Evolutionary conservation across 2,113 vertebrate species (phyloP), one percentile per base, ranked within the genome.

Genomic region (Aviceda subcristata): DNA sequence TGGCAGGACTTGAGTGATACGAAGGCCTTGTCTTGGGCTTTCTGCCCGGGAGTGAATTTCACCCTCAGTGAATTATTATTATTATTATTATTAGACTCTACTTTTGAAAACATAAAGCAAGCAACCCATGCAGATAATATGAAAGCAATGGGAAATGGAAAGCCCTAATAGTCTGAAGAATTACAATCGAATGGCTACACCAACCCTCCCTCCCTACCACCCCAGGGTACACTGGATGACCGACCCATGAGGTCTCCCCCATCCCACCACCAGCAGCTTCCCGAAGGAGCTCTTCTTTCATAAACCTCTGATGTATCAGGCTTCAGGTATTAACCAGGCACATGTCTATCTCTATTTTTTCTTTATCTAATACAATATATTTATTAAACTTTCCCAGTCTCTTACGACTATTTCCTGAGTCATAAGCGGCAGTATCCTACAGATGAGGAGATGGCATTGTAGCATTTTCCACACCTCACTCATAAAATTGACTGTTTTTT

Each of bases 201-300:
- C 50, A 84, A 66, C 22, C 15, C 20, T 74, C 5, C 27, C 24
- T 60, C 36, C 7, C 4, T 21, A 6, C 9, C 24, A 4, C 45
- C n/a, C 32, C 50, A 67, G 38, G 72, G 24, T 3, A 8, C 12
- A 4, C 16, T 32, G 27, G 23, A 27, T 55, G 60, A 60, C n/a
- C 30, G 60, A 60, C n/a, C 30, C 17, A 1, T 3, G 30, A 22
- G 7, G 41, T 6, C 16, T 41, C 48, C 16, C 19, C 1, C 0
- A 27, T 19, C 46, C 43, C 69, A 84, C 20, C 50, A 79, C 32
- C 43, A 62, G 1, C 46, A 69, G 7, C 38, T 67, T 41, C 55
- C 74, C 41, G 17, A 57, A 34, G 27, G 21, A 80, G 27, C 29
- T n/a, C 38, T 43, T 53, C 39, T 67, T 86, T 56, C 41, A 15